Conservation (phyloP, 2,797 vertebrate species). For the Syndactyla subalaris region DNA sequence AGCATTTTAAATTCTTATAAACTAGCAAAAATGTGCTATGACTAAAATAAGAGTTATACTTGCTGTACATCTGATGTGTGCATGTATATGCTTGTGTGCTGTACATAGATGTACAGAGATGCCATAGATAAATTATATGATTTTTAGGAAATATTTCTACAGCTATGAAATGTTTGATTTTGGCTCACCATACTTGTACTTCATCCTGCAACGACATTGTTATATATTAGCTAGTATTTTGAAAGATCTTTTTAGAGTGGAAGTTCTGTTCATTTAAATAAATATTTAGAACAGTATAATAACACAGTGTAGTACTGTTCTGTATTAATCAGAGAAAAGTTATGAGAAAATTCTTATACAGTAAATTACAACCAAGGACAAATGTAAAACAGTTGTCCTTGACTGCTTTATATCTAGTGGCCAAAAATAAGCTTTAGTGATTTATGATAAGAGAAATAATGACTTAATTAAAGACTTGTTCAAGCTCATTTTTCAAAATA, state of each 20-base stretch:
- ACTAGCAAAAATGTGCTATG: background rate
- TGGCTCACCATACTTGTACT: background rate
- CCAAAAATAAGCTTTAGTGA: conserved; percentile 46
- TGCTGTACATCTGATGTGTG: background rate
- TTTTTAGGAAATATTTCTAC: background rate
- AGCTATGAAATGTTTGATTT: background rate
- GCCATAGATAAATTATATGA: background rate
- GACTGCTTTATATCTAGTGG: conserved; percentile 12
- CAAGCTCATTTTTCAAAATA: conserved; percentile 65
- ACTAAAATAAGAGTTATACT: background rate
- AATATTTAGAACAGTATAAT: background rate
- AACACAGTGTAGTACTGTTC: background rate
- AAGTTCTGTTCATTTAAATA: background rate
- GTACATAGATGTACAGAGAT: background rate
- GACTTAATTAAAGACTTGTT: conserved; percentile 53
- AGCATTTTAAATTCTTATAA: background rate
- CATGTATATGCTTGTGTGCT: background rate
- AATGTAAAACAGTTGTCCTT: conserved; percentile 55
- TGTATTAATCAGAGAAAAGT: background rate
- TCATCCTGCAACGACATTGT: background rate
- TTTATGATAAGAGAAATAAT: conserved; percentile 62
- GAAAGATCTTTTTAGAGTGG: background rate
- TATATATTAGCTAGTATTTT: background rate
- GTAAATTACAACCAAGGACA: conserved; percentile 50
- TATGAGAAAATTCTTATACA: background rate